Base-by-base conservation (phyloP, 2,888 invertebrate genomes). In the Phymatocera aterrima region DNA sequence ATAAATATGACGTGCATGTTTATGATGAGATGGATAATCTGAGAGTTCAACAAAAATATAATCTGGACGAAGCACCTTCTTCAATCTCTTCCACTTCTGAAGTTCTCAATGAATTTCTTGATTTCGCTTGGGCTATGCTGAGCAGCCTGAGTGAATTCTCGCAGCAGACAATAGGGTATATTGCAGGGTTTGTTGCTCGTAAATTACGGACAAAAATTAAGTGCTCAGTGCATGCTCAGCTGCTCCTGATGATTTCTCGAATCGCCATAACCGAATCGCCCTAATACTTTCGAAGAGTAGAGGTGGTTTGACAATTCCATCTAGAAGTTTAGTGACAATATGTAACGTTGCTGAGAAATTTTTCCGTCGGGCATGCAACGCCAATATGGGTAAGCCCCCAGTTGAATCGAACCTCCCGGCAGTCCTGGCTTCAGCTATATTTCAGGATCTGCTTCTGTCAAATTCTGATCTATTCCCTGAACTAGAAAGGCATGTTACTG, bases 21-120 rank as follows among this genome's bases (percentile, higher is more conserved):
- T 74, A 37, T 28, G 37, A 74, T 37, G 74, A 54, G 28, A 57
- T 74, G 51, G 74, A 74, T 74, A 74, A 74, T 57, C 15, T 74
- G 12, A 24, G 74, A 74, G 74, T 74, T 74, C 34, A 74, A 21
- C 24, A 54, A 34, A 74, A 54, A 57, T 54, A 74, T 40, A 8
- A 54, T 21, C 37, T 74, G 6, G 54, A 37, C 18, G 40, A 43
- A 28, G 21, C 43, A 43, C 65, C 65, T 12, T 8, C 12, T 74
- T 28, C 34, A n/a, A 1, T 21, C 8, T 28, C 18, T 12, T 51
- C 74, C 5, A 34, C 54, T 12, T 15, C 51, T 15, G 31, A 37
- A 21, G 54, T 74, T 31, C 34, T 74, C 12, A 21, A 54, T 18
- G 57, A 74, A 54, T 74, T 74, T 57, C 4, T 74, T 2, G 21